phyloP scores from a whole-genome alignment of 2,797 vertebrate species.

The Amphiprion clarkii region DNA sequence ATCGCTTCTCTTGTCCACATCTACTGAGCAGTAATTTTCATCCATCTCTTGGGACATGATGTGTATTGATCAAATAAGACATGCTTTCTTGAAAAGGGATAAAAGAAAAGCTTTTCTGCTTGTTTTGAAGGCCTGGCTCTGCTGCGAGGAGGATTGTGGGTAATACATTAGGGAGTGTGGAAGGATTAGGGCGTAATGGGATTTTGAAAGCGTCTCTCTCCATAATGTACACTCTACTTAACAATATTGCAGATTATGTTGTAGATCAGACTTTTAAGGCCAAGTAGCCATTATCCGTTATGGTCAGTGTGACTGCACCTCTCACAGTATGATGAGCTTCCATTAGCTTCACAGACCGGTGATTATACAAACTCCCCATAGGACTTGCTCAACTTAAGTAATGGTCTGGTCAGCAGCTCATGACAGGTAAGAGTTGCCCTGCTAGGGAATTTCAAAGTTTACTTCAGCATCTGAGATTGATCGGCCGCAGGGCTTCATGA shows the following conservation, averaged over 20 bases:
- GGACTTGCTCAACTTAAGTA: slow-evolving; percentile 82
- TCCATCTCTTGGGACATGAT: slow-evolving; percentile 76
- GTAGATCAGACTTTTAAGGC: slow-evolving; percentile 89
- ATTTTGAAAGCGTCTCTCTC: slow-evolving; percentile 87
- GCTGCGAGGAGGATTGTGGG: slow-evolving; percentile 80
- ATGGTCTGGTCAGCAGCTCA: slow-evolving; percentile 81
- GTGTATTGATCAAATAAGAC: slow-evolving; percentile 84
- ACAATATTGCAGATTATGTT: slow-evolving; percentile 90
- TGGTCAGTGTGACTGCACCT: slow-evolving; percentile 85
- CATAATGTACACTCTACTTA: slow-evolving; percentile 89
- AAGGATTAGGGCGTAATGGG: slow-evolving; percentile 90
- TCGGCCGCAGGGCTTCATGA: slow-evolving; percentile 43
- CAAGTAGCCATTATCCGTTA: slow-evolving; percentile 88
- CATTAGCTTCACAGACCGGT: slow-evolving; percentile 84
- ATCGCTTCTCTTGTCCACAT: slow-evolving; percentile 66
- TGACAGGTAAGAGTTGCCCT: slow-evolving; percentile 72
- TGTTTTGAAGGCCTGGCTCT: slow-evolving; percentile 82
- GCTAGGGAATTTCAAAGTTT: slow-evolving; percentile 72
- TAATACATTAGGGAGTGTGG: slow-evolving; percentile 88
- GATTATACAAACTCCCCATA: slow-evolving; percentile 83
- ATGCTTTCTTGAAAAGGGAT: slow-evolving; percentile 83
- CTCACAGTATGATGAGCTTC: slow-evolving; percentile 83
- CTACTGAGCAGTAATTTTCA: slow-evolving; percentile 65
- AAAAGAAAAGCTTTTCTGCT: slow-evolving; percentile 88
- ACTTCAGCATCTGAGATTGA: slow-evolving; percentile 66